These are phyloP conservation scores for Turritopsis rubra DNA, from an alignment of 30 jellyfish, hydroid and myxozoan genomes.

Conservation along the genomic window DNA sequence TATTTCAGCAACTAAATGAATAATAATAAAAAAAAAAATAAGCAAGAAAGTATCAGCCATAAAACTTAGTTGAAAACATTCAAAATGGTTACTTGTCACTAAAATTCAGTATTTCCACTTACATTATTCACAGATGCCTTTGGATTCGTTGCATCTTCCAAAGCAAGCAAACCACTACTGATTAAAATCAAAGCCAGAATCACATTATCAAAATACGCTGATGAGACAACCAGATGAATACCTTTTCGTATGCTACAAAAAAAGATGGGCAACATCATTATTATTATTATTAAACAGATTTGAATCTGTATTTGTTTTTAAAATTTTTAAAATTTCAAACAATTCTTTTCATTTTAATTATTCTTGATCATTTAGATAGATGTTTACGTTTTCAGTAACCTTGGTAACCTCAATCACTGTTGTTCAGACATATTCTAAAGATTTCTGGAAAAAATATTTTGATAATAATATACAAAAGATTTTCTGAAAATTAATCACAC, in stretches of 20 bases:
- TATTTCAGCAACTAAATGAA: slow-evolving; percentile 28
- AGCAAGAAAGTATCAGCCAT: not conserved
- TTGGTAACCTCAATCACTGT: too few relatives aligned
- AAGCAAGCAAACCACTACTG: slow-evolving; percentile 81
- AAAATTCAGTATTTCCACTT: not conserved
- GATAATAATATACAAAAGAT: too few relatives aligned
- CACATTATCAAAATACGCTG: slow-evolving; percentile 57
- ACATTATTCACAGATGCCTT: slow-evolving; percentile 58
- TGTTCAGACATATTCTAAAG: too few relatives aligned
- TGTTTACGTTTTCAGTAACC: too few relatives aligned
- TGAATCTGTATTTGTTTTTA: too few relatives aligned
- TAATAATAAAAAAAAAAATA: not conserved
- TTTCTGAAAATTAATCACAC: too few relatives aligned
- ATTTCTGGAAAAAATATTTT: too few relatives aligned
- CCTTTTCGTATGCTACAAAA: slow-evolving; percentile 44
- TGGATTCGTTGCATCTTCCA: slow-evolving; percentile 65
- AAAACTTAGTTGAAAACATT: not conserved
- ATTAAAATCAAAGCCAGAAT: slow-evolving; percentile 45
- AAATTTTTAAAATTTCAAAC: too few relatives aligned
- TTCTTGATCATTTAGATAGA: too few relatives aligned
- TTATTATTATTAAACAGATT: too few relatives aligned
- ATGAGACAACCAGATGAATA: slow-evolving; percentile 52
- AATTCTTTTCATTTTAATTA: too few relatives aligned
- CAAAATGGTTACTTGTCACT: not conserved
- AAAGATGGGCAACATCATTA: not conserved